These are phyloP conservation scores for Eriosoma lanigerum DNA, from an alignment of 1,140 invertebrate genomes.

Conservation along the genomic window DNA sequence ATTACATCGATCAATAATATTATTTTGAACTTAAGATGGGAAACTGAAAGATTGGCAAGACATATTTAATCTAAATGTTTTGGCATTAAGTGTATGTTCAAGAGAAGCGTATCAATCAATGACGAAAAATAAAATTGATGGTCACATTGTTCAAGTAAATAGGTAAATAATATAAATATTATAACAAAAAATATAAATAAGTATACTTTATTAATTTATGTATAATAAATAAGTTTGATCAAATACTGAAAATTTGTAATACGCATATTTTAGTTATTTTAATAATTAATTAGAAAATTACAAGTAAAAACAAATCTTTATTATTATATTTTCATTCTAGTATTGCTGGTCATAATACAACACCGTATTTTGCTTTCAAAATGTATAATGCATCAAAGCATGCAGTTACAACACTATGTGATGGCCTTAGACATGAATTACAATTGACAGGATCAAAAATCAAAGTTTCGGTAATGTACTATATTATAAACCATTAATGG, in stretches of 20 bases:
- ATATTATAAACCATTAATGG: not conserved
- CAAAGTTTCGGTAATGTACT: conserved; percentile 61
- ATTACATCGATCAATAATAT: too few species aligned
- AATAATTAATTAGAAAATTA: not conserved
- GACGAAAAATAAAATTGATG: conserved; percentile 59
- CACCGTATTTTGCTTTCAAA: conserved; percentile 56
- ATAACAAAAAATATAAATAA: not conserved
- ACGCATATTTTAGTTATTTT: not conserved
- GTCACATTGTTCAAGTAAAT: conserved; percentile 70
- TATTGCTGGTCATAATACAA: conserved; percentile 56
- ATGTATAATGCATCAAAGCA: conserved; percentile 66
- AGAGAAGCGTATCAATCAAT: conserved; percentile 64
- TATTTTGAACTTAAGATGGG: conserved; percentile 54
- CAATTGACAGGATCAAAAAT: conserved; percentile 62
- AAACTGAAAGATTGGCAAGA: conserved; percentile 58
- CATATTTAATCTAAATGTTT: conserved; percentile 66
- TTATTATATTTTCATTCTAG: conserved; percentile 53
- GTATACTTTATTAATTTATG: too few species aligned
- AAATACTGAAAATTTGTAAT: conserved; percentile 11
- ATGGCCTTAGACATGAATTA: conserved; percentile 65
- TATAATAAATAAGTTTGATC: too few species aligned
- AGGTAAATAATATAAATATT: conserved; percentile 58
- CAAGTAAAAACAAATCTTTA: not conserved
- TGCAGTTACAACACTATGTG: conserved; percentile 63
- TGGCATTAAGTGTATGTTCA: conserved; percentile 63